Conservation (phyloP, 37 sponge, comb jelly and placozoan genomes). For the Amphimedon queenslandica region DNA sequence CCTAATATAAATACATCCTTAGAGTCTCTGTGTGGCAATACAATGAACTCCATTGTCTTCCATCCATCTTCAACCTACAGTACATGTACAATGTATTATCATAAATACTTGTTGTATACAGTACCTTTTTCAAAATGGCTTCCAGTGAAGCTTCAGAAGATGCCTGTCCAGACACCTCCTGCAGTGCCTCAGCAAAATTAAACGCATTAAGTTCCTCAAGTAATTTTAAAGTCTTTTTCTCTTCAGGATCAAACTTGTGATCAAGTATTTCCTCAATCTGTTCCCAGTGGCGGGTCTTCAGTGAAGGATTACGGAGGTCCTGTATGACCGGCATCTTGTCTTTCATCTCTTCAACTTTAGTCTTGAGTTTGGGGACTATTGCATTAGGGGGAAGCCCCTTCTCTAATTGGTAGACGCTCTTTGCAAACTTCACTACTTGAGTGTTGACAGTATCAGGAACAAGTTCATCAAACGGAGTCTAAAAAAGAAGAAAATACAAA, state of each 20-base stretch:
- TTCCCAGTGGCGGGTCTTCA: slow-evolving; percentile 93
- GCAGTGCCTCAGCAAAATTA: slow-evolving; percentile 81
- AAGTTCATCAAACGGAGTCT: slow-evolving; percentile 72
- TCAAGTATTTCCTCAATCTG: slow-evolving; percentile 78
- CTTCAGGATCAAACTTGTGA: slow-evolving; percentile 81
- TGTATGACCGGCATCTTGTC: slow-evolving; percentile 91
- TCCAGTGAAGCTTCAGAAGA: slow-evolving; percentile 95
- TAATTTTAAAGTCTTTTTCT: slow-evolving; percentile 53
- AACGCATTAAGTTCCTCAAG: slow-evolving; percentile 80
- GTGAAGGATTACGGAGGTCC: slow-evolving; percentile 86
- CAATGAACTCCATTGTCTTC: slow-evolving; percentile 89
- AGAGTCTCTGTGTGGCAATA: slow-evolving; percentile 85
- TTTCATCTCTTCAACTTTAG: slow-evolving; percentile 86
- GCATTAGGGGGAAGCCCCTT: slow-evolving; percentile 96
- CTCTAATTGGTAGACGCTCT: slow-evolving; percentile 91
- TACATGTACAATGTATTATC: background rate
- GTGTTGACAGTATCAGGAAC: slow-evolving; percentile 71
- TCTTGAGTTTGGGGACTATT: slow-evolving; percentile 86
- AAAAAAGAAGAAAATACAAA: background rate
- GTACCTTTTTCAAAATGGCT: slow-evolving; percentile 85
- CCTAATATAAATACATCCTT: slow-evolving; percentile 98
- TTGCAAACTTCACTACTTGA: slow-evolving; percentile 79
- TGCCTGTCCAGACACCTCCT: slow-evolving; percentile 96
- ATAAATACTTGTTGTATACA: background rate
- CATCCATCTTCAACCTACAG: slow-evolving; percentile 90